These are phyloP conservation scores for Siniperca scherzeri DNA, from an alignment of 2,797 vertebrate genomes.

Conservation along the genomic window DNA sequence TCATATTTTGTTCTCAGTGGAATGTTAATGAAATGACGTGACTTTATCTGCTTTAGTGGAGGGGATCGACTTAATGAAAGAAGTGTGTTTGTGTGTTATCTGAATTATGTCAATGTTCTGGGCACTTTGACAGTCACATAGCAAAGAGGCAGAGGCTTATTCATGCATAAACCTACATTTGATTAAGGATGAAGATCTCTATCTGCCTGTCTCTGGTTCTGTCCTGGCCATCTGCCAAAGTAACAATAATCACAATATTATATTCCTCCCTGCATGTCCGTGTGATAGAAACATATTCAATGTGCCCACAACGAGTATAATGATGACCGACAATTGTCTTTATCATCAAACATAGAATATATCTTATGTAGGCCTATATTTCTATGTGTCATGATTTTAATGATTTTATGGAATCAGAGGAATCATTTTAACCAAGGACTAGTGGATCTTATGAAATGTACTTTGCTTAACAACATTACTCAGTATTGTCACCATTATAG, in stretches of 20 bases:
- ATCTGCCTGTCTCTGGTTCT: not conserved
- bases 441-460: no score
- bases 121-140: not conserved
- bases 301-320: not conserved
- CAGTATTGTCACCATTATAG: not conserved
- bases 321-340: not conserved
- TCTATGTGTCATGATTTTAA: not conserved
- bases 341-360: not conserved
- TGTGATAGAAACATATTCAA: not conserved
- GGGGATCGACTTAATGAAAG: not conserved
- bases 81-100: not conserved
- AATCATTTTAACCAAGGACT: not conserved
- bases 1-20: constrained; percentile 4
- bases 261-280: not conserved
- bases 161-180: not conserved
- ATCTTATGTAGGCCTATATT: not conserved
- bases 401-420: not conserved
- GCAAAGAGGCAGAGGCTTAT: not conserved
- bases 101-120: not conserved
- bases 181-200: not conserved
- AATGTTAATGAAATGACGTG: not conserved
- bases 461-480: not conserved
- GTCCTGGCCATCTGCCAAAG: not conserved
- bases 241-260: constrained; percentile 8
- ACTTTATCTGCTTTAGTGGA: not conserved